Evolutionary conservation across 92 coral and sea anemone species (phyloP), one percentile per base, ranked within the genome.

Genomic region (Pocillopora meandrina): DNA sequence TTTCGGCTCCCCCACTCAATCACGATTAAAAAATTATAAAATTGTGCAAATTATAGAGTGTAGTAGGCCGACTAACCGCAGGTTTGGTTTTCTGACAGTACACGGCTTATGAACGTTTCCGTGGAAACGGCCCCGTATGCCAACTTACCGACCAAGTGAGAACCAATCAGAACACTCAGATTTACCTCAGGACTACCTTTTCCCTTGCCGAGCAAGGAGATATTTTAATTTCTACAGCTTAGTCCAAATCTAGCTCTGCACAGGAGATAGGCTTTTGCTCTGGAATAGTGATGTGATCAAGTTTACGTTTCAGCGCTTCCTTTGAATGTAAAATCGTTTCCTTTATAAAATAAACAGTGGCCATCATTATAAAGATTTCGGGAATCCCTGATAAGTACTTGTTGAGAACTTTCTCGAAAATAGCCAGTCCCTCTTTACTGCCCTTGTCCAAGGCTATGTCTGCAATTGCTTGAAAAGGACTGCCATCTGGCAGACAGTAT

Each of bases 221-320:
- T 23, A 33, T 35, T 36, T 15, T 0, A 2, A 56, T 66, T 66
- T 18, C 15, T 8, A 14, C 16, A 15, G 79, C 11, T 83, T 61
- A 83, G 35, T 83, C 87, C 31, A 83, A 61, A 65, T 83, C 49
- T 42, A 42, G 49, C 49, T 42, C 49, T 42, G 49, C 49, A 42
- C 49, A 42, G 49, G 49, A 42, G 49, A 42, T 42, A 42, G 49
- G 49, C 49, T 7, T 42, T 42, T 42, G 49, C 65, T 57, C 81
- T 6, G 82, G 72, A 31, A 81, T 67, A 14, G 85, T 81, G 85
- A 81, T 81, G 67, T 52, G 55, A 56, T 52, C 66, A 21, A 81
- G 85, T 36, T 68, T 67, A 2, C 0, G 65, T 26, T 60, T 69
- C 85, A 55, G 11, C 56, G 12, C 76, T 14, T 69, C 65, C 55